Evolutionary conservation across 2,888 invertebrate genomes (phyloP).

Genomic region (Agriotes lineatus): DNA sequence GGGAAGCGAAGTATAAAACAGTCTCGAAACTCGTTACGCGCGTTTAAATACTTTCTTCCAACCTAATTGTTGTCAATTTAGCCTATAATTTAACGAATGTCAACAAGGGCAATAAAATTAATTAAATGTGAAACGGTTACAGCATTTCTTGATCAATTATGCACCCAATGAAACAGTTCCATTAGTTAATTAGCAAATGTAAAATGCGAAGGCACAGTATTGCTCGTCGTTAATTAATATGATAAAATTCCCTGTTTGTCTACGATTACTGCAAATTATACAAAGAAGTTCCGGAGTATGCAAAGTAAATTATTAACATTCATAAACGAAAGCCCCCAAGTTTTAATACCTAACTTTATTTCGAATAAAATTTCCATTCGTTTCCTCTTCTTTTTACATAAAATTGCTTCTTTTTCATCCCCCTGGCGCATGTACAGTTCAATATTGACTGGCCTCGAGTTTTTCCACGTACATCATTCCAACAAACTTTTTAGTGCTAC

Average conservation of each 20-base stretch:
- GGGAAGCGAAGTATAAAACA: conserved; percentile 32
- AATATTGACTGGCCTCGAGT: conserved; percentile 58
- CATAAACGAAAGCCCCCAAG: conserved; percentile 64
- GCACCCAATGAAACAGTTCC: conserved; percentile 53
- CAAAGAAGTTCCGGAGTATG: conserved; percentile 61
- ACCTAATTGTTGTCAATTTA: conserved; percentile 49
- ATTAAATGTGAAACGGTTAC: conserved; percentile 54
- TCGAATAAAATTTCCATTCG: conserved; percentile 66
- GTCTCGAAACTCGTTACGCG: conserved; percentile 37
- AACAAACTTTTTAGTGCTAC: conserved; percentile 46
- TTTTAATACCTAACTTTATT: conserved; percentile 65
- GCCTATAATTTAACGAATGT: conserved; percentile 52
- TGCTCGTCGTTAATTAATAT: conserved; percentile 58
- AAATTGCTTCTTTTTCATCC: conserved; percentile 61
- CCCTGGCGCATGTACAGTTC: conserved; percentile 60
- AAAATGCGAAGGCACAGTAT: conserved; percentile 50
- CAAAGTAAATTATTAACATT: conserved; percentile 67
- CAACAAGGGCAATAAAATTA: conserved; percentile 57
- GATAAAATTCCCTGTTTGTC: conserved; percentile 60
- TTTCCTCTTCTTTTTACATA: conserved; percentile 61
- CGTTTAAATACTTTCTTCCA: conserved; percentile 42
- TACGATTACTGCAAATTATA: conserved; percentile 62
- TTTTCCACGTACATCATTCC: conserved; percentile 49
- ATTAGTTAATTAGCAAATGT: conserved; percentile 57
- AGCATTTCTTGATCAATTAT: conserved; percentile 52